These are phyloP conservation scores for Drosophila nr. fundita DNA, from an alignment of 2,888 invertebrate genomes.

Conservation along the genomic window DNA sequence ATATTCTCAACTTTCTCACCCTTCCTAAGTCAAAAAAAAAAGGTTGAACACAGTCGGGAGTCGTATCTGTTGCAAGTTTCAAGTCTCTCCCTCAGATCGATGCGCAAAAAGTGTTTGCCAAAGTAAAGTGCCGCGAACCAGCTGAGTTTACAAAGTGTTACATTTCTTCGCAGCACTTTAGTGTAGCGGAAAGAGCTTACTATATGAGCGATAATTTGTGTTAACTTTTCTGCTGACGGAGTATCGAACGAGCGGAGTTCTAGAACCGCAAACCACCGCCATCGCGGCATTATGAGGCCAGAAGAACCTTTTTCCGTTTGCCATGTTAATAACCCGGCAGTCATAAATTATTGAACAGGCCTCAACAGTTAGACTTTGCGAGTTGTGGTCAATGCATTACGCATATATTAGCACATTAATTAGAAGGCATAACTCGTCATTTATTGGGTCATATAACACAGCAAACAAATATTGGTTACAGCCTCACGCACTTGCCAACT, in stretches of 20 bases:
- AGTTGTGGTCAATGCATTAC: slow-evolving; percentile 44
- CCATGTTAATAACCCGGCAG: neutral
- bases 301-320: slow-evolving; percentile 16
- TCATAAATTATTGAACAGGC: slow-evolving; percentile 5
- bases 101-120: neutral
- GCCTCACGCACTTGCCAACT: slow-evolving; percentile 30
- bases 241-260: neutral
- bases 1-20: neutral
- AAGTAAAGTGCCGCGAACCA: neutral
- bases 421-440: slow-evolving; percentile 72
- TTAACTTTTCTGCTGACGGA: neutral
- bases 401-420: slow-evolving; percentile 73
- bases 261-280: neutral
- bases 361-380: neutral
- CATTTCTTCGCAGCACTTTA: neutral
- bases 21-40: neutral
- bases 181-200: neutral
- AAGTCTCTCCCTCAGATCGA: neutral
- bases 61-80: neutral
- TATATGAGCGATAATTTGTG: neutral
- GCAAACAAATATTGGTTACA: slow-evolving; percentile 43
- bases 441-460: slow-evolving; percentile 65
- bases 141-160: neutral
- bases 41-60: neutral
- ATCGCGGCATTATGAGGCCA: slow-evolving; percentile 49